phyloP scores from a whole-genome alignment of 2,113 vertebrate genomes.

The Orientallactaga bullata region DNA sequence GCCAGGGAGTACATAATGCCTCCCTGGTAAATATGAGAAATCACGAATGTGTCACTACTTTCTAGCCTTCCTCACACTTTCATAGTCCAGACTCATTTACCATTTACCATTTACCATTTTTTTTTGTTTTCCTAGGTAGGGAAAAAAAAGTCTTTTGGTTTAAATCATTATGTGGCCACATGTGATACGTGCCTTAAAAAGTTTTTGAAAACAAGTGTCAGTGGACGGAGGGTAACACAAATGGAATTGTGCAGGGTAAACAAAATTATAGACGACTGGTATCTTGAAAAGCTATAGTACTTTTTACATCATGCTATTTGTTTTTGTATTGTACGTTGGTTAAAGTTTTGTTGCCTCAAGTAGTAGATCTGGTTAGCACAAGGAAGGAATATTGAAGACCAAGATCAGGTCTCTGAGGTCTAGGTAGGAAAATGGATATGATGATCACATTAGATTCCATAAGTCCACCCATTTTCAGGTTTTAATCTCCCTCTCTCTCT shows the following conservation, averaged over 20 bases:
- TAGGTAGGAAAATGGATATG: constrained; percentile 2
- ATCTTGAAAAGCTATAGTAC: constrained; percentile 18
- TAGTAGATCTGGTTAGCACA: background rate
- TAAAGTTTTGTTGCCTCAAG: constrained; percentile 31
- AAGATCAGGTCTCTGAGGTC: background rate
- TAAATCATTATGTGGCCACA: constrained; percentile 37
- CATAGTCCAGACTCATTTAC: too few species aligned
- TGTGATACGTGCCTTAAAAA: constrained; percentile 12
- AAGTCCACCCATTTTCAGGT: background rate
- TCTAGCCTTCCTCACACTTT: too few species aligned
- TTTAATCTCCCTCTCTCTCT: background rate
- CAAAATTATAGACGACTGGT: background rate
- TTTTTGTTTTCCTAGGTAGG: too few species aligned
- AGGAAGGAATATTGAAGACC: background rate
- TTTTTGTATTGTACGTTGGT: background rate
- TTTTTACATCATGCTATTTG: background rate
- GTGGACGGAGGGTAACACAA: background rate
- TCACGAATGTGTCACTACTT: background rate
- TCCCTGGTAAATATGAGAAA: constrained; percentile 64
- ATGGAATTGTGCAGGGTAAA: background rate
- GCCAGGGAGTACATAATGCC: background rate
- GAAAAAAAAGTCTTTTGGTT: constrained; percentile 56
- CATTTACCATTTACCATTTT: too few species aligned
- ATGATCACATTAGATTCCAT: background rate
- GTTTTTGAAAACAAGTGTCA: background rate